A percentile compares a stretch with the other conserved stretches of the same genome.
These are phyloP conservation scores for Actinemys pallida DNA, from an alignment of 2,113 vertebrate genomes.

Conservation along the genomic window DNA sequence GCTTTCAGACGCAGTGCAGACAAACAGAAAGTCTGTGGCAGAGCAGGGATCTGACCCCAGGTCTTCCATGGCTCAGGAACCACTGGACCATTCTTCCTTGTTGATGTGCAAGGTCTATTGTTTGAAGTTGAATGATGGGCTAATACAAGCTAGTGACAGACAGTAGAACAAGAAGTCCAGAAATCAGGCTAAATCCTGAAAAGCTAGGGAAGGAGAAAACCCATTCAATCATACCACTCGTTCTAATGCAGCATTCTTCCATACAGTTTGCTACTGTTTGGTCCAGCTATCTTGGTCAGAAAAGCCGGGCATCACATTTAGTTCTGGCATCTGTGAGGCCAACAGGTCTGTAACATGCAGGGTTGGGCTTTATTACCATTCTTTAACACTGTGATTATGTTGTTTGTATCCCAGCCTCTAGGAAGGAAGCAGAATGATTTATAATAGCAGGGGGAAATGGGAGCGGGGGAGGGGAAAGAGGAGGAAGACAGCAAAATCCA, in stretches of 20 bases:
- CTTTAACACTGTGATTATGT: background rate
- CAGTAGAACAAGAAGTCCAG: background rate
- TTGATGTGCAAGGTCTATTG: background rate
- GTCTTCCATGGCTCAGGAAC: background rate
- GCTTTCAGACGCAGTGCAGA: background rate
- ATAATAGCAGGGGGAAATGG: background rate
- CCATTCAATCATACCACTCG: background rate
- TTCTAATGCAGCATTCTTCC: background rate
- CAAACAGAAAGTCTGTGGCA: background rate
- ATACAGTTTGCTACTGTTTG: background rate
- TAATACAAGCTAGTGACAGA: constrained; percentile 2
- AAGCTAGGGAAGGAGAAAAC: background rate
- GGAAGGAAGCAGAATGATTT: constrained; percentile 13
- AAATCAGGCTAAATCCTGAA: background rate
- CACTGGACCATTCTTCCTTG: background rate
- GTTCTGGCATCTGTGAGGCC: background rate
- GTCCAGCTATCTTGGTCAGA: background rate
- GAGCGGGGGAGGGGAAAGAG: background rate
- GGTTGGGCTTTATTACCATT: background rate
- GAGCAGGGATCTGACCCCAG: background rate
- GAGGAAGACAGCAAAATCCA: background rate
- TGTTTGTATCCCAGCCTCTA: background rate
- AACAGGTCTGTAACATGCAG: background rate
- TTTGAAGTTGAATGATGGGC: background rate
- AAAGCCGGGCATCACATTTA: background rate